Base-by-base conservation (phyloP, 2,888 invertebrate species). In the Alitta virens region DNA sequence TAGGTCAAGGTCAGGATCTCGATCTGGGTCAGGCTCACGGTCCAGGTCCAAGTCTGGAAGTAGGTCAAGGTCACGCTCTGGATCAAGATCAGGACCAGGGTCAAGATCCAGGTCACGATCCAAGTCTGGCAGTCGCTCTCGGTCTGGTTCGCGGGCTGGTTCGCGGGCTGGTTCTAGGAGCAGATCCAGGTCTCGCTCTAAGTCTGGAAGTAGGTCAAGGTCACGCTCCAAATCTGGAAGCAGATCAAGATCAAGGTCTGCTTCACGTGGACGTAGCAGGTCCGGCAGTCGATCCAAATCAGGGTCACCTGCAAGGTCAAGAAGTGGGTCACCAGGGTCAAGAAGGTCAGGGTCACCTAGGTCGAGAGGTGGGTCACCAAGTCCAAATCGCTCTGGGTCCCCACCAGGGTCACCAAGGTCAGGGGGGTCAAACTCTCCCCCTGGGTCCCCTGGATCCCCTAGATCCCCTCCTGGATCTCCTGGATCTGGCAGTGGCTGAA, bases 21-120 rank as follows among this genome's bases (percentile, higher is more conserved):
- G 65, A 24, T 63, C 64, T 14, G n/a, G 66, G 21, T 68, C 64
- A 33, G 2, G 54, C 23, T 61, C 64, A 42, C n/a, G 56, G n/a
- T 63, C 63, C 14, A 23, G 61, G 38, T 61, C 61, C 33, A 21
- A 56, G 38, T 55, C 61, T 46, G 38, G 61, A 16, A 46, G 46
- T 12, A 49, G 33, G 38, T 64, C 64, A 18, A 26, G 68, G 16
- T 60, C 60, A 21, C 2, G 68, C 14, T 67, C 66, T 27, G 33
- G 62, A 52, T 18, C 26, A 3, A 24, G 62, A 27, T 54, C 53
- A 7, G 24, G 21, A 27, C 18, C 18, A 1, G 21, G 60, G 3
- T 43, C 25, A n/a, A 53, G 64, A 68, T 51, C 51, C 51, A 26
- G 67, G 16, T 51, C 51, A 5, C 2, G 67, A 25, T 65, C 65